Evolutionary conservation across 2,888 invertebrate genomes (phyloP).

Genomic region (Hedychridium roseum): DNA sequence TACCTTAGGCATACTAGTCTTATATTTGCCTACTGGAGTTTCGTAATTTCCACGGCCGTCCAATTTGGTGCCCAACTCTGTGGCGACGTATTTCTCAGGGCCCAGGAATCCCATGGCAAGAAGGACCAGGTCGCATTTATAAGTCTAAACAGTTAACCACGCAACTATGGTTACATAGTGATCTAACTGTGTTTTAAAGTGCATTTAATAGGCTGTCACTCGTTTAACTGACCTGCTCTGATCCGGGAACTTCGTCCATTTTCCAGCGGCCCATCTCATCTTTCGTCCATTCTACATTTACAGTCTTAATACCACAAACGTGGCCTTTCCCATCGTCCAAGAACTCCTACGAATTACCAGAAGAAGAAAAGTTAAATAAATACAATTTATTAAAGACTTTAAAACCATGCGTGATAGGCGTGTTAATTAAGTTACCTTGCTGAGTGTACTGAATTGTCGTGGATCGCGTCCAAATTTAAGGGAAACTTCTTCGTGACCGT

Average conservation of each 20-base stretch:
- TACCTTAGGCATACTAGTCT: conserved; percentile 81
- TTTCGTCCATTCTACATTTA: conserved; percentile 93
- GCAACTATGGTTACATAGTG: too few relatives aligned
- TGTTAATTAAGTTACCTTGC: conserved; percentile 69
- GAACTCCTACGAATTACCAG: too few relatives aligned
- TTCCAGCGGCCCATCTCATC: conserved; percentile 92
- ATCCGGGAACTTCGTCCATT: conserved; percentile 85
- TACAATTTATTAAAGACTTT: too few relatives aligned
- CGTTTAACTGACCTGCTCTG: conserved; percentile 72
- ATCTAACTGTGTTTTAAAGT: too few relatives aligned
- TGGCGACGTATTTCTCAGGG: conserved; percentile 88
- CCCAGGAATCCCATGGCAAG: conserved; percentile 99
- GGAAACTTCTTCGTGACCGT: conserved; percentile 93
- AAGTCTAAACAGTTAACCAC: too few relatives aligned
- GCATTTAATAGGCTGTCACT: too few relatives aligned
- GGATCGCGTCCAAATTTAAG: conserved; percentile 89
- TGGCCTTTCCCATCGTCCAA: conserved; percentile 88
- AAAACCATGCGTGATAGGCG: too few relatives aligned
- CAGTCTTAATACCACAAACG: conserved; percentile 90
- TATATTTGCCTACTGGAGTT: conserved; percentile 79
- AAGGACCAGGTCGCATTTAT: conserved; percentile 88
- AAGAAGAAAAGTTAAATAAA: too few relatives aligned
- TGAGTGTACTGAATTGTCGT: conserved; percentile 89
- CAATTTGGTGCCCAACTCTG: conserved; percentile 79
- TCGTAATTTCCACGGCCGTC: conserved; percentile 94